These are phyloP conservation scores for Ceratothoa steindachneri DNA, from an alignment of 2,888 invertebrate species.

Conservation along the genomic window DNA sequence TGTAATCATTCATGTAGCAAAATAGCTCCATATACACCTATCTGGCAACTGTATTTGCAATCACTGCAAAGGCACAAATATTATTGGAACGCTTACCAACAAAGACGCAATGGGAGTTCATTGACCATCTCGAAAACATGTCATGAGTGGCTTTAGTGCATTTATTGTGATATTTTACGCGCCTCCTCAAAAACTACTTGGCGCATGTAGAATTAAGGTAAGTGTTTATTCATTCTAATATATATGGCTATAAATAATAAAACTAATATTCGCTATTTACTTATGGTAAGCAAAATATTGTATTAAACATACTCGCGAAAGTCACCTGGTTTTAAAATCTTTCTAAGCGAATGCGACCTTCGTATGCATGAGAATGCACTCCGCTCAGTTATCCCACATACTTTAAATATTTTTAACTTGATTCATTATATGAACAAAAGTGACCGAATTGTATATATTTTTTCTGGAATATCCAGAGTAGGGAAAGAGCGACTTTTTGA, in stretches of 20 bases:
- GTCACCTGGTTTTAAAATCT: conserved; percentile 8
- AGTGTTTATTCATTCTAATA: conserved; percentile 7
- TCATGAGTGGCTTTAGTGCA: conserved; percentile 47
- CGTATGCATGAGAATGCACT: conserved; percentile 6
- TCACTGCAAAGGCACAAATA: conserved; percentile 20
- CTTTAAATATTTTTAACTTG: neutral
- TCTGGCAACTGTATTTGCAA: conserved; percentile 12
- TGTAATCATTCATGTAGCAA: too few species aligned
- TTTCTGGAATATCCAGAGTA: neutral
- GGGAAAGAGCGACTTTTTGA: neutral
- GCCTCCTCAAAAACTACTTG: conserved; percentile 45
- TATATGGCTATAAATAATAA: neutral
- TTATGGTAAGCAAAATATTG: neutral
- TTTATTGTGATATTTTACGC: conserved; percentile 45
- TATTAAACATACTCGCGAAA: neutral
- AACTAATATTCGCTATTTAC: neutral
- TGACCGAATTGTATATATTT: neutral
- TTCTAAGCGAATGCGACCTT: conserved; percentile 1
- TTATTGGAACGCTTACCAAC: conserved; percentile 45
- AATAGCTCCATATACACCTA: too few species aligned
- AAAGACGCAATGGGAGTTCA: conserved; percentile 48
- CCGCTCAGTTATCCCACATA: too few species aligned
- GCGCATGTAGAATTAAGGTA: conserved; percentile 48
- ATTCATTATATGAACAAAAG: neutral
- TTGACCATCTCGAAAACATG: conserved; percentile 48